Base-by-base conservation (phyloP, 1,140 invertebrate genomes). In the Lasioglossum albipes region DNA sequence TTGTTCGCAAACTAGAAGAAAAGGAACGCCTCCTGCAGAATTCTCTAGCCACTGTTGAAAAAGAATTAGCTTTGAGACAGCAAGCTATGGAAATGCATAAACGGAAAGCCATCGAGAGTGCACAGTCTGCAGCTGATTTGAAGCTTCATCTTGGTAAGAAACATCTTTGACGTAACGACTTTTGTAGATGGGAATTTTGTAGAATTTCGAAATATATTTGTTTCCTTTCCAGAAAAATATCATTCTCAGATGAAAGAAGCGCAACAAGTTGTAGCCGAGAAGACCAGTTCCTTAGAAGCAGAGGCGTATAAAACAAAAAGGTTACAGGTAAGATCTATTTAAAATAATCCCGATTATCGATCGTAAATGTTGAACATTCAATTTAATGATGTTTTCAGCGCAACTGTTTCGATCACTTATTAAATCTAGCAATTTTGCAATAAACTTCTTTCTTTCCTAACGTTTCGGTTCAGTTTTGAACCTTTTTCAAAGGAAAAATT, bases 61-160 rank as follows among this genome's bases (percentile, higher is more conserved):
- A 99, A 92, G 99, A 99, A 93, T 93, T 99, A 64, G 95, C 96
- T 81, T 92, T 98, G 65, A 93, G 98, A 27, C 97, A 98, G 90
- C 97, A 99, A 91, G 97, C 97, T 2, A 98, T 99, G 96, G 99
- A 99, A 92, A 97, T 98, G 96, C 97, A 99, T 93, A 99, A 99
- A 92, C 94, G 99, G 16, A 99, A 99, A 94, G 98, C 98, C 6
- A 98, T 98, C 76, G 98, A 99, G 91, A 97, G 96, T 41, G 97
- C 98, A 3, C 99, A 99, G 91, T 98, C 98, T 62, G 98, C 98
- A 2, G 98, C 98, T 2, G 99, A 99, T 94, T 94, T 99, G 2
- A 99, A 99, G 94, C 95, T 99, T 66, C 98, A 99, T 95, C 95
- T 99, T 82, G 98, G 98, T 96, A 94, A 95, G 90, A 62, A 10